phyloP scores from a whole-genome alignment of 2,113 vertebrate species.

The Aspidoscelis tigris region DNA sequence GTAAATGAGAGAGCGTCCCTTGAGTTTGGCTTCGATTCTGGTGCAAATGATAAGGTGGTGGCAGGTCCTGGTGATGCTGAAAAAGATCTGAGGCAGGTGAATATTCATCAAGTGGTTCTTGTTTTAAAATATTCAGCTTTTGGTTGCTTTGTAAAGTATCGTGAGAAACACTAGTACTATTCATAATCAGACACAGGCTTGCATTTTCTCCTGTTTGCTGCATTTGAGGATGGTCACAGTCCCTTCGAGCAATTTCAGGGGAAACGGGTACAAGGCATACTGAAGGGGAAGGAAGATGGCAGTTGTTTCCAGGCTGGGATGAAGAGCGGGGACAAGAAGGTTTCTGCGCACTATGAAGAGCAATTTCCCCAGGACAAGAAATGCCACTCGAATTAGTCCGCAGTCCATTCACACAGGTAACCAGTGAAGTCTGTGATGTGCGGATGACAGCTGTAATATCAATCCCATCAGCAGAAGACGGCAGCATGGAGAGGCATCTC shows the following conservation, averaged over 20 bases:
- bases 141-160: conserved; percentile 72
- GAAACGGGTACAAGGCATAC: conserved; percentile 83
- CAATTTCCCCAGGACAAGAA: conserved; percentile 76
- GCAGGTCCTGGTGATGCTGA: conserved; percentile 83
- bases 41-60: conserved; percentile 90
- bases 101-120: conserved; percentile 92
- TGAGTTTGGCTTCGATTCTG: conserved; percentile 79
- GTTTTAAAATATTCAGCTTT: conserved; percentile 86
- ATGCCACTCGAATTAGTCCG: conserved; percentile 78
- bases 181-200: conserved; percentile 72
- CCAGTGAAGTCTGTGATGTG: conserved; percentile 88
- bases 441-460: conserved; percentile 86
- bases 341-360: conserved; percentile 76
- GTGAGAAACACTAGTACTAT: conserved; percentile 65
- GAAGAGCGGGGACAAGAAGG: conserved; percentile 72
- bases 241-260: conserved; percentile 76
- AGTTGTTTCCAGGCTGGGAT: conserved; percentile 79
- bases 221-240: conserved; percentile 84
- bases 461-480: conserved; percentile 78
- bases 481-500: conserved; percentile 82
- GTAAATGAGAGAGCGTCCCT: conserved; percentile 77
- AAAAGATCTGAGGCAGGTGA: conserved; percentile 84
- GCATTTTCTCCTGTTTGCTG: conserved; percentile 71
- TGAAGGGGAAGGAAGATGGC: conserved; percentile 82
- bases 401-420: conserved; percentile 87